A percentile compares a stretch with the other conserved stretches of the same genome.
Conservation (phyloP, 2,888 invertebrate species). For the Mechanitis mazaeus region DNA sequence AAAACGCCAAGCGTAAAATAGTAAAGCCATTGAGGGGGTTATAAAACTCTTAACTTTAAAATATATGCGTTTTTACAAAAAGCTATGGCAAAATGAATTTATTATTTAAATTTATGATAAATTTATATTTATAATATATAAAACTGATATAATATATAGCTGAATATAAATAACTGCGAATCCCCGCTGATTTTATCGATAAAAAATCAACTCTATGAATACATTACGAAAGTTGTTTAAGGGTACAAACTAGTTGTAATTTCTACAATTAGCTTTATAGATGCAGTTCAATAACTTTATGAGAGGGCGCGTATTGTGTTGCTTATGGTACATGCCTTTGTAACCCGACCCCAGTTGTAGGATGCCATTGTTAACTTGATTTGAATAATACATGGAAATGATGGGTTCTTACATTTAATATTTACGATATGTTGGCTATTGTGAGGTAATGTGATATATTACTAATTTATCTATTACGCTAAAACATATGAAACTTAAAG, state of each 20-base stretch:
- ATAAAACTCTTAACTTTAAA: no score
- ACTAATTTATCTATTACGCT: constrained; percentile 11
- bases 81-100: no score
- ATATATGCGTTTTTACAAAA: no score
- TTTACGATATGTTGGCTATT: constrained; percentile 32
- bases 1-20: no score
- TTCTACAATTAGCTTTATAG: constrained; percentile 32
- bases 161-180: no score
- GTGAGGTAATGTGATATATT: constrained; percentile 29
- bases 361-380: constrained; percentile 69
- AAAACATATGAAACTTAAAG: background rate
- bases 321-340: constrained; percentile 62
- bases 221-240: constrained; percentile 16
- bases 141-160: no score
- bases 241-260: constrained; percentile 23
- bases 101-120: no score
- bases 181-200: constrained; percentile 16
- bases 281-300: constrained; percentile 30
- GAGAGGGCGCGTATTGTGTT: constrained; percentile 66
- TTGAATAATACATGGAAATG: constrained; percentile 70
- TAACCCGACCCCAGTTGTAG: constrained; percentile 61
- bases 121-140: no score
- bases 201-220: constrained; percentile 29
- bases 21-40: no score
- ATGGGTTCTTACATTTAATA: constrained; percentile 54